Base-by-base conservation (phyloP, 2,113 vertebrate species). In the Chaetorhynchus papuensis region DNA sequence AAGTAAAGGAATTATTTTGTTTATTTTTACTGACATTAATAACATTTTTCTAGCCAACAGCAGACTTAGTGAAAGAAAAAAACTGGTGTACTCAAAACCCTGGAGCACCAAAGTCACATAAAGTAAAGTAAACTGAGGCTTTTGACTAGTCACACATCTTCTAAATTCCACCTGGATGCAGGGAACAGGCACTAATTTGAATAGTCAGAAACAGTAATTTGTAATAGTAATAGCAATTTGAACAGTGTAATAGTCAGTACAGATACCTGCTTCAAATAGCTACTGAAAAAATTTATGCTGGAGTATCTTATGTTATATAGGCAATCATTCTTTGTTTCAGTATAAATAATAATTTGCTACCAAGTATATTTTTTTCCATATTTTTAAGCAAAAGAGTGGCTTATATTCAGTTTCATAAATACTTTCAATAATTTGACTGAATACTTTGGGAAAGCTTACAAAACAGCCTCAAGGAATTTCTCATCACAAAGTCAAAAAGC, bases 81-180 rank as follows among this genome's bases (percentile, higher is more conserved):
- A 52, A 4, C 11, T 33, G 27, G 7, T 18, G 20, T 20, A 12
- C 30, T 33, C 24, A 24, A 68, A 83, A 52, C 11, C 26, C 18
- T 15, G 49, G 22, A 79, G 39, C 41, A 53, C 26, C 13, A 57
- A 41, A n/a, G 16, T 39, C 28, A 44, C 28, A 74, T 7, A 74
- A 49, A 74, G 9, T 12, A 70, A 84, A 95, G 72, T 28, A 80
- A 90, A 61, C 3, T 33, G 13, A 61, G 19, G 13, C 8, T 64
- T 77, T 77, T 8, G 3, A 30, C 6, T 13, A 52, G 30, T 10
- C 47, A 33, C 2, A 11, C 0, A 2, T 35, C 59, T 69, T 50
- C 47, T 22, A n/a, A 44, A 49, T n/a, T 61, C 27, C 53, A 81
- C 15, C 42, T 28, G 77, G 39, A 45, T 12, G 19, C 14, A 52